Base-by-base conservation (phyloP, 1,140 invertebrate genomes). In the Euglossa dilemma region DNA sequence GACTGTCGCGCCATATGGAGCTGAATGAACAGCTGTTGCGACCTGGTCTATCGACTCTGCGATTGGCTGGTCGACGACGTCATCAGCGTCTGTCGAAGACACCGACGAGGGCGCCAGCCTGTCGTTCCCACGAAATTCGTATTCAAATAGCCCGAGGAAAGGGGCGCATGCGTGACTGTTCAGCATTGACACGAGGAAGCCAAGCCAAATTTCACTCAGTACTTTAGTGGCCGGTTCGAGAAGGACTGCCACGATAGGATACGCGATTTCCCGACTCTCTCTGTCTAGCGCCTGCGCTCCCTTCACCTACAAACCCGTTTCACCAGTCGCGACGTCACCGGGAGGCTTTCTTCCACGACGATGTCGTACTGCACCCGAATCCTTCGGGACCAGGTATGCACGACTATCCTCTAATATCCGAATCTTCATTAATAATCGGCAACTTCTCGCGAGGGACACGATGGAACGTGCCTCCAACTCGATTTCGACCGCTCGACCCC, bases 331-430 rank as follows among this genome's bases (percentile, higher is more conserved):
- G 63, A 83, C 73, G 72, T 80, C 64, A 73, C 63, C n/a, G 80
- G 45, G 70, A 84, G 75, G 72, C 74, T 71, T 83, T 73, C 20
- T 70, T 86, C 92, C 80, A 90, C 92, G 94, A 95, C 93, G 94
- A 97, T 97, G 96, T 96, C 96, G 93, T 96, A 96, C 95, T 96
- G 96, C 95, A 95, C 95, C 89, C 94, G 96, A 95, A 96, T 97
- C 95, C 95, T 97, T 94, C 96, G 96, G 95, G 95, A 96, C 94
- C 96, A 97, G 95, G 96, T 96, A 95, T 23, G 74, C 47, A n/a
- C 43, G 2, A 20, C n/a, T 18, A 43, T 23, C 0, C 0, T 47
- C 0, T 54, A 45, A 8, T 23, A 3, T 47, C 8, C 20, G 6
- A 14, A 25, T 11, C n/a, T n/a, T n/a, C n/a, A n/a, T n/a, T n/a